These are phyloP conservation scores for Drosophila pseudoananassae DNA, from an alignment of 1,140 invertebrate species.

Conservation along the genomic window DNA sequence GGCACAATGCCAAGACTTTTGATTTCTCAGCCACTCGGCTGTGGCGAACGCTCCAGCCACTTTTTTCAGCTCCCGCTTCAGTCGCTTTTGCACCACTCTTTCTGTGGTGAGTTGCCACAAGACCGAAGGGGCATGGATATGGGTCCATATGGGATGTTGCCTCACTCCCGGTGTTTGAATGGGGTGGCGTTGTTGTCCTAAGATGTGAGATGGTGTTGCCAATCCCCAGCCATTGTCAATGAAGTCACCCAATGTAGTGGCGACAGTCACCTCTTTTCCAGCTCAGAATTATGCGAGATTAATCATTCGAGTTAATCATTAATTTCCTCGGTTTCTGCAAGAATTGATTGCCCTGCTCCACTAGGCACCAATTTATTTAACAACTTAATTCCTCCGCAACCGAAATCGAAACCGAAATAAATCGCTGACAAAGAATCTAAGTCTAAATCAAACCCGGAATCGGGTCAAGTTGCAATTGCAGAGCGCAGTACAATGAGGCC, in stretches of 20 bases:
- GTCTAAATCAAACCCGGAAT: conserved; percentile 51
- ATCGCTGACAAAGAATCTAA: conserved; percentile 61
- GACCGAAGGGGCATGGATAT: conserved; percentile 52
- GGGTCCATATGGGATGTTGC: conserved; percentile 65
- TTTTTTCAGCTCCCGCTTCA: conserved; percentile 13
- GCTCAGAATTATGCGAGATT: conserved; percentile 71
- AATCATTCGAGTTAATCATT: conserved; percentile 71
- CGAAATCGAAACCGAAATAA: conserved; percentile 27
- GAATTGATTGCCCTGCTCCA: conserved; percentile 58
- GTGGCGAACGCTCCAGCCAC: conserved; percentile 36
- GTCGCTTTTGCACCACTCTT: conserved; percentile 10
- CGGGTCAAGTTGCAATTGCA: conserved; percentile 66
- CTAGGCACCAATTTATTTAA: conserved; percentile 61
- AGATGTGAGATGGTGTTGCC: conserved; percentile 23
- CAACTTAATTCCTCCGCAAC: conserved; percentile 62
- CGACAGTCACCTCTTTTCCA: conserved; percentile 44
- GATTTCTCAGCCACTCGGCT: conserved; percentile 72
- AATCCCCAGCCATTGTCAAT: conserved; percentile 52
- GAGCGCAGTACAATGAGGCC: conserved; percentile 47
- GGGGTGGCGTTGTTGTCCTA: conserved; percentile 44
- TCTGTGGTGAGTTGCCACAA: conserved; percentile 50
- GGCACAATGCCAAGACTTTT: conserved; percentile 57
- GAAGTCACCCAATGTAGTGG: conserved; percentile 44
- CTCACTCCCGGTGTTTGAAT: conserved; percentile 46
- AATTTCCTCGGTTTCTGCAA: conserved; percentile 56